Evolutionary conservation across 2,797 vertebrate genomes (phyloP), one percentile per base, ranked within the genome.

Genomic region (Holocentrus rufus): DNA sequence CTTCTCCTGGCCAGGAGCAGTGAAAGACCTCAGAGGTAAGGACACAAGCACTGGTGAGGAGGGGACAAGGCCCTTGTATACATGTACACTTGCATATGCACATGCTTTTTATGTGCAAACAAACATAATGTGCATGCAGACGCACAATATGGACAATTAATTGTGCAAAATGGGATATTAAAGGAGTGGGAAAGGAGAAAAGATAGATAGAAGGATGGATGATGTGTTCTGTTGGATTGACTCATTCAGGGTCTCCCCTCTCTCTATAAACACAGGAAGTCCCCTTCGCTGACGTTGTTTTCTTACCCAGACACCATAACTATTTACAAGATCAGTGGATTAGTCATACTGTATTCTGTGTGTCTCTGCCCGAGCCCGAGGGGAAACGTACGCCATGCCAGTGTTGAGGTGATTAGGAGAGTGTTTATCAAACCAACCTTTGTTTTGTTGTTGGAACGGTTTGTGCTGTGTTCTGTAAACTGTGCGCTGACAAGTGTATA

Each of bases 261-360:
- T 23, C 74, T 92, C 89, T 94, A 90, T 94, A 93, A 94, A 94
- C 92, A 94, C 93, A 95, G 93, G 93, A 94, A 94, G 93, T 94
- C 88, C 91, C 88, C 91, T 91, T 88, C 77, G 76, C 87, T 90
- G 92, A 91, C 88, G 93, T 92, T 94, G 93, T 93, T 94, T 91
- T 93, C 87, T 91, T 93, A 87, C 83, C 86, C 90, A 90, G 86
- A 92, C 91, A 93, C 91, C 85, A 91, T 93, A 92, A 93, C 87
- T 91, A 92, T 94, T 91, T 92, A 92, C 90, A 93, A 93, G 85
- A 93, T 93, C 91, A 92, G 84, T 86, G 89, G 92, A 92, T 94
- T 95, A 95, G 91, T 92, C 90, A 89, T 90, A 90, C 89, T 90
- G 89, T 93, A 92, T 92, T 90, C 89, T 83, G 88, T 23, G 68